Evolutionary conservation across 2,113 vertebrate species (phyloP), one percentile per base, ranked within the genome.

Genomic region (Columbina picui): DNA sequence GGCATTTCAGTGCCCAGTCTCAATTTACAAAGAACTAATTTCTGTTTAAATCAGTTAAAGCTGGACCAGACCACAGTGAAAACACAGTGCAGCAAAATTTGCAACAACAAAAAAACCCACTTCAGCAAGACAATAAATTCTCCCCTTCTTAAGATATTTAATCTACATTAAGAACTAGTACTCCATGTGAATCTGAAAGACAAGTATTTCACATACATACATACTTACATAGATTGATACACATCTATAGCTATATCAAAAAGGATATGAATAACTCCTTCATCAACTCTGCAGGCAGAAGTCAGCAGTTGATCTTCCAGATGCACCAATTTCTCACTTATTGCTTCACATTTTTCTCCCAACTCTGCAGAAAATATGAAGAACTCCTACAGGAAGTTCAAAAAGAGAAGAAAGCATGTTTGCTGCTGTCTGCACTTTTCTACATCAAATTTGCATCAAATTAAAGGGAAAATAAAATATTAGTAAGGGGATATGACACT

Each of bases 241-340:
- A 1, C 30, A 86, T 38, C 87, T 79, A 57, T 10, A 93, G 15
- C 39, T 50, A 12, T 26, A 87, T 36, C 10, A 16, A 76, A 98
- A 98, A 99, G 99, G 99, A 99, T 99, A 99, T 99, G 98, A 96
- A 98, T 97, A 91, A 98, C 97, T 78, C 95, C 96, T 92, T 98
- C 98, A 84, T 99, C 98, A 32, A 85, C 97, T 91, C 97, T 98
- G 65, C 97, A 93, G 50, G 98, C 80, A 1, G 99, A 99, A 34
- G 52, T 92, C 80, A 98, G 98, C 87, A 99, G 97, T 65, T 99
- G 98, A 34, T 99, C 98, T 96, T 99, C 99, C 93, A 99, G 96
- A 93, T 93, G 96, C 94, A 98, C 57, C 50, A 99, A 93, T 92
- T 98, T 98, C 91, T 98, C 97, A 84, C 98, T 97, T 89, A 98